phyloP scores from a whole-genome alignment of 37 sponge, comb jelly and placozoan species.

The Halisarca cf. caerulea region DNA sequence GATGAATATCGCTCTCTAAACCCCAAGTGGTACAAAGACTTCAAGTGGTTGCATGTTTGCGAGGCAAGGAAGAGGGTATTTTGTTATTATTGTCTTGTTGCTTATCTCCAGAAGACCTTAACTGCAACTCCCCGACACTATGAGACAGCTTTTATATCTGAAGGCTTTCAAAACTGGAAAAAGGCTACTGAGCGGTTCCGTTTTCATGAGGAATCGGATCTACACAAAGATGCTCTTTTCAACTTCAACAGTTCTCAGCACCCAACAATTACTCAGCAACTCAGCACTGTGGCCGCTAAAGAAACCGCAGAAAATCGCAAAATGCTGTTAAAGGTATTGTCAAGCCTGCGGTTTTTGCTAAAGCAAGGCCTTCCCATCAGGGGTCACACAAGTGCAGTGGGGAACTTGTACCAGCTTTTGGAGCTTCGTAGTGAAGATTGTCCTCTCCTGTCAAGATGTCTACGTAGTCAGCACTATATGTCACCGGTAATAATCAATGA shows the following conservation, averaged over 20 bases:
- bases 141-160: slow-evolving; percentile 13
- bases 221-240: slow-evolving; percentile 3
- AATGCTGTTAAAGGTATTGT: slow-evolving; percentile 9
- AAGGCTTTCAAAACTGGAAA: slow-evolving; percentile 39
- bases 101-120: not conserved
- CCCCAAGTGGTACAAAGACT: slow-evolving; percentile 27
- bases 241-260: slow-evolving; percentile 8
- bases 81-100: slow-evolving; percentile 16
- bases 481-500: slow-evolving; percentile 50
- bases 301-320: not conserved
- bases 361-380: slow-evolving; percentile 52
- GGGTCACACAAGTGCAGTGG: slow-evolving; percentile 48
- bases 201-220: not conserved
- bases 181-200: too few species aligned
- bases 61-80: slow-evolving; percentile 12
- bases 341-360: slow-evolving; percentile 27
- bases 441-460: slow-evolving; percentile 23
- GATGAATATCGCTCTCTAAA: slow-evolving; percentile 2
- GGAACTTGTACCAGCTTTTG: slow-evolving; percentile 52
- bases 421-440: slow-evolving; percentile 17
- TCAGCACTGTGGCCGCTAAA: slow-evolving; percentile 7
- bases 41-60: slow-evolving; percentile 21
- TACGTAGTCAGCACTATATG: slow-evolving; percentile 24
- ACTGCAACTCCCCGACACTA: not conserved
- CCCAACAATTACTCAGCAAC: not conserved